Evolutionary conservation across 2,888 invertebrate species (phyloP).

Genomic region (Stenurella melanura): DNA sequence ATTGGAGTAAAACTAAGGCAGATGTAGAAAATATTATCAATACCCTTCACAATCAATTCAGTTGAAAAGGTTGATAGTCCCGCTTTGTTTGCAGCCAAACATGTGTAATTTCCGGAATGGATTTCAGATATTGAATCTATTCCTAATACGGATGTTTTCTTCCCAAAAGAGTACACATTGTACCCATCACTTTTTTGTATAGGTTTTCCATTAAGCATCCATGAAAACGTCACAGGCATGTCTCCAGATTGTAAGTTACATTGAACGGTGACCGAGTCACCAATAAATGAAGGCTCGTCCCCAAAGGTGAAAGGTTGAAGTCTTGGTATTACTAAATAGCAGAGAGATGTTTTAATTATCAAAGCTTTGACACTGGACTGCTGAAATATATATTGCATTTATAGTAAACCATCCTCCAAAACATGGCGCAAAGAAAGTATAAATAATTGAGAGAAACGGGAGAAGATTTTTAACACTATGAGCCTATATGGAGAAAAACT

Average conservation of each 20-base stretch:
- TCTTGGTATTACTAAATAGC: conserved; percentile 67
- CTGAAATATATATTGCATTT: too few relatives aligned
- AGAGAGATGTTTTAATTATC: background rate
- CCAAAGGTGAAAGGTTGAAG: conserved; percentile 84
- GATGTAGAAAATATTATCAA: conserved; percentile 40
- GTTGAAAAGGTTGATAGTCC: conserved; percentile 73
- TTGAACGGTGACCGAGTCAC: conserved; percentile 81
- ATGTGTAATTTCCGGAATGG: conserved; percentile 81
- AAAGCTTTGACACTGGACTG: too few relatives aligned
- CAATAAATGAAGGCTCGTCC: conserved; percentile 74
- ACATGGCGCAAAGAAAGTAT: too few relatives aligned
- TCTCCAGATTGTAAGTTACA: conserved; percentile 83
- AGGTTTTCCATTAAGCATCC: conserved; percentile 80
- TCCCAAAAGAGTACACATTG: conserved; percentile 76
- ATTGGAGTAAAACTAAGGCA: conserved; percentile 25
- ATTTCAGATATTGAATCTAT: conserved; percentile 79
- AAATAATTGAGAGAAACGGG: too few relatives aligned
- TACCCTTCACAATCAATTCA: conserved; percentile 76
- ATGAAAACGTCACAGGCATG: conserved; percentile 83
- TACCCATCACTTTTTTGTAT: conserved; percentile 73
- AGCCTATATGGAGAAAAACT: too few relatives aligned
- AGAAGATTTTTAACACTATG: too few relatives aligned
- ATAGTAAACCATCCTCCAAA: too few relatives aligned
- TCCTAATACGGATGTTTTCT: conserved; percentile 79
- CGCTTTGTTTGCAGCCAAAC: conserved; percentile 78